Base-by-base conservation (phyloP, 53 echinoderm and acorn worm species). In the Pentamera pediparva region DNA sequence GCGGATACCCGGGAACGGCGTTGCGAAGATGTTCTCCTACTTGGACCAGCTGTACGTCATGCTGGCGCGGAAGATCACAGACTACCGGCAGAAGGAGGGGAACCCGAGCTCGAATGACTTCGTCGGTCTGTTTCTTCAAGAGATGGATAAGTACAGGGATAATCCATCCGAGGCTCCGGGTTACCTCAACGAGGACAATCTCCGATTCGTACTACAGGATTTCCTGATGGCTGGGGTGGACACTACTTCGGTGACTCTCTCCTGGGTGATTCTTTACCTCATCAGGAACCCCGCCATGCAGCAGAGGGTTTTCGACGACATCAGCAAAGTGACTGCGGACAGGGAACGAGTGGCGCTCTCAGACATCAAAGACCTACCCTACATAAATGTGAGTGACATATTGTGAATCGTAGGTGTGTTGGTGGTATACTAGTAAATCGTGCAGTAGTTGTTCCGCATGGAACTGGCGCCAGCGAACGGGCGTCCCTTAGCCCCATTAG, bases 181-280 rank as follows among this genome's bases (percentile, higher is more conserved):
- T 17, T 70, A 29, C 32, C 32, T 70, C 6, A 70, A 48, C 31
- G 70, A 70, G 10, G 70, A 70, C 27, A 70, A 70, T 28, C 35
- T 70, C 17, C 48, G 26, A 49, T 45, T 50, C n/a, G 70, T 70
- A 20, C 21, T 70, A n/a, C 70, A 70, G 21, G 70, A 70, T 51
- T 31, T 70, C 32, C 33, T 70, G 9, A 18, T 70, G 2, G 70
- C 50, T 3, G 49, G 50, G 28, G 48, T 70, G 31, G 70, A 70
- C 31, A 70, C 70, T 4, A 70, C 52, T 6, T 50, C 70, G 31
- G 18, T 32, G 5, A 50, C 70, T 2, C 31, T 51, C 4, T 70
- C 30, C 35, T 70, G 70, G 70, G 28, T 49, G 28, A 12, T 70
- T 29, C 45, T 70, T 6, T 43, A 50, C 49, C 35, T 70, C n/a